phyloP scores from a whole-genome alignment of 2,797 vertebrate genomes.

The Harpagifer antarcticus region DNA sequence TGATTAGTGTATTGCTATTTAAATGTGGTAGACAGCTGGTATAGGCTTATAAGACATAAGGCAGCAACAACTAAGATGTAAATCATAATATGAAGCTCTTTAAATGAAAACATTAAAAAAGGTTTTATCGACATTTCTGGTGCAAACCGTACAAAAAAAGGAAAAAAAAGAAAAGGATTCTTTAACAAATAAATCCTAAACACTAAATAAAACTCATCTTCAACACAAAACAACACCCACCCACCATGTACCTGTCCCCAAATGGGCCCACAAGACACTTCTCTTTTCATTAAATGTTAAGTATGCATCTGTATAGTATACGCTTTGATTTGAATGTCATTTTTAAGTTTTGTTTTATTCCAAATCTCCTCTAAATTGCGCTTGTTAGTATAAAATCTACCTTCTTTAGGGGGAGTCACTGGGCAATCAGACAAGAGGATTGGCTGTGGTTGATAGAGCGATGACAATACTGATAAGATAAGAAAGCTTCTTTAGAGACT shows the following conservation, averaged over 20 bases:
- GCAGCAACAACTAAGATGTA: not conserved
- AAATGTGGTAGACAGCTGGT: not conserved
- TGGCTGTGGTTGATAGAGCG: constrained; percentile 75
- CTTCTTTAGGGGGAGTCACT: constrained; percentile 46
- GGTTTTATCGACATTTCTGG: not conserved
- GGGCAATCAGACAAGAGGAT: constrained; percentile 61
- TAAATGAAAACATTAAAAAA: not conserved
- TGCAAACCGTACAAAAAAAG: not conserved
- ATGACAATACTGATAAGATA: constrained; percentile 83
- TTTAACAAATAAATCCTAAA: not conserved
- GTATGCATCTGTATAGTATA: not conserved
- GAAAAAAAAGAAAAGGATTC: too few relatives aligned
- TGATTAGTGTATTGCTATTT: not conserved
- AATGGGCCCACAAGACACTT: not conserved
- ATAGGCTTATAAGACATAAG: not conserved
- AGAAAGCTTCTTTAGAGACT: constrained; percentile 74
- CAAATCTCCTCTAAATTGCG: constrained; percentile 17
- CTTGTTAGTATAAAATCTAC: constrained; percentile 19
- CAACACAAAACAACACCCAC: not conserved
- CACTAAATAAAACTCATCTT: not conserved
- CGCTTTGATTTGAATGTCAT: constrained; percentile 12
- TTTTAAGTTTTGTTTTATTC: constrained; percentile 4
- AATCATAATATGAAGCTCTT: not conserved
- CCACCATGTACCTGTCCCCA: not conserved
- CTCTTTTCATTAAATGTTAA: not conserved